These are phyloP conservation scores for Rhopalosiphum maidis DNA, from an alignment of 1,140 invertebrate species.

Conservation along the genomic window DNA sequence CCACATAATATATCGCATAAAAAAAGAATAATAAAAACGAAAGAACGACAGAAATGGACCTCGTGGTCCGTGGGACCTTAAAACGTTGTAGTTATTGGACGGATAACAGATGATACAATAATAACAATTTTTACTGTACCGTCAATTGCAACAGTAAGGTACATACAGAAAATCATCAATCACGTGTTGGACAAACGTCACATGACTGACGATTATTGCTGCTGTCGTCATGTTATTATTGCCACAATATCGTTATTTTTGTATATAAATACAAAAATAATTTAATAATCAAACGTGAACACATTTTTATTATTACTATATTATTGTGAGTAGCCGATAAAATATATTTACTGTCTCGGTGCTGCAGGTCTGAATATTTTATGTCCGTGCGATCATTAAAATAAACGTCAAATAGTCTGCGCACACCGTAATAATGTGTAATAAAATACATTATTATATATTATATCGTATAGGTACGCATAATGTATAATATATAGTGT, in stretches of 20 bases:
- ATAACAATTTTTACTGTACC: background rate
- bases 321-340: background rate
- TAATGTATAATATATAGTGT: background rate
- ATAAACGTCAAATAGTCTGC: background rate
- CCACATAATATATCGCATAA: background rate
- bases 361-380: background rate
- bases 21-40: background rate
- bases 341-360: constrained; percentile 10
- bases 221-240: background rate
- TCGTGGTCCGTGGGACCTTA: background rate
- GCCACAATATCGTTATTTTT: background rate
- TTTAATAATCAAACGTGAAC: background rate
- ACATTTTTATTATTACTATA: constrained; percentile 1
- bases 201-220: background rate
- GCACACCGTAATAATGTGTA: background rate
- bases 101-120: background rate
- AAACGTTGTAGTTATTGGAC: background rate
- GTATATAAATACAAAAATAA: background rate
- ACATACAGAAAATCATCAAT: background rate
- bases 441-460: constrained; percentile 14
- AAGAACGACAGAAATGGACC: background rate
- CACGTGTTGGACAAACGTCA: background rate
- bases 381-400: background rate
- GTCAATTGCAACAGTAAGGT: background rate
- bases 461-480: background rate